A percentile compares a stretch with the other conserved stretches of the same genome.
Evolutionary conservation across 2,888 invertebrate genomes (phyloP).

Genomic region (Seladonia tumulorum): DNA sequence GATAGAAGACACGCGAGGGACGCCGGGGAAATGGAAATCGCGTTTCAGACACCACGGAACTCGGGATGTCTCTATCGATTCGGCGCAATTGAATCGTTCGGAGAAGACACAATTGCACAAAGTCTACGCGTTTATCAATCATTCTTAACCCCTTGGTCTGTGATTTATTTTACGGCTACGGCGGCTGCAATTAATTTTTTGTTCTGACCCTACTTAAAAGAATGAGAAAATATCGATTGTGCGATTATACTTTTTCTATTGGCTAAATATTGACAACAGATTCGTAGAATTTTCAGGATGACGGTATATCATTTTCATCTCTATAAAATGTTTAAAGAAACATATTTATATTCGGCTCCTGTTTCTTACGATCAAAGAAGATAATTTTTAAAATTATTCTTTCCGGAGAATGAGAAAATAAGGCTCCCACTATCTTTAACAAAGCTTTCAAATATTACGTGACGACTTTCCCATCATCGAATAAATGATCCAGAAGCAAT

Average conservation of each 20-base stretch:
- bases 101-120: neutral
- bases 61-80: neutral
- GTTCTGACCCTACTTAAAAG: neutral
- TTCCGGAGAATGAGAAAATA: too few relatives aligned
- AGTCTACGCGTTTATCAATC: neutral
- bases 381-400: too few relatives aligned
- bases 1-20: neutral
- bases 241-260: too few relatives aligned
- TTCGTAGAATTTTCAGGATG: too few relatives aligned
- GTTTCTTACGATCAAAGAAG: too few relatives aligned
- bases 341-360: too few relatives aligned
- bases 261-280: too few relatives aligned
- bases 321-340: too few relatives aligned
- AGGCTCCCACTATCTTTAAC: neutral
- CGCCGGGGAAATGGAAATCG: neutral
- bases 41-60: neutral
- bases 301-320: too few relatives aligned
- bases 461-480: neutral
- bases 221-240: too few relatives aligned
- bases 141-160: neutral
- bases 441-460: too few relatives aligned
- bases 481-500: neutral
- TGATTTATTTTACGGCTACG: neutral
- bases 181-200: neutral
- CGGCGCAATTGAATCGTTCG: neutral